Evolutionary conservation across 2,797 vertebrate genomes (phyloP).

Genomic region (Gobio occitaniae): DNA sequence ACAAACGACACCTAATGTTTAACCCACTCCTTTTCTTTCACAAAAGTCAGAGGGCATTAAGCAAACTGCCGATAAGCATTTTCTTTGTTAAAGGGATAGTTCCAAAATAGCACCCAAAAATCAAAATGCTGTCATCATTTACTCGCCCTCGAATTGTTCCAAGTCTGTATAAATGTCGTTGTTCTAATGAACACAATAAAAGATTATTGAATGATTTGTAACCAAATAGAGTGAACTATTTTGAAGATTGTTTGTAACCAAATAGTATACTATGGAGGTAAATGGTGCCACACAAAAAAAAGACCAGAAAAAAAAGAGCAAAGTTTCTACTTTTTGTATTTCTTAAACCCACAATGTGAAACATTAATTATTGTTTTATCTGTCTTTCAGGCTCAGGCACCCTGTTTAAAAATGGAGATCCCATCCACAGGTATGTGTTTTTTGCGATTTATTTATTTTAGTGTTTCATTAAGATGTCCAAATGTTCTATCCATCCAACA

Average conservation of each 20-base stretch:
- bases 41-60: not conserved
- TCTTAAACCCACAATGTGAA: not conserved
- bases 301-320: not conserved
- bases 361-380: not conserved
- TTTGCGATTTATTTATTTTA: not conserved
- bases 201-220: no score
- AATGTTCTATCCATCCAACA: no score
- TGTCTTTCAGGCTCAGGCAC: constrained; percentile 82
- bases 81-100: not conserved
- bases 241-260: no score
- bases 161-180: no score
- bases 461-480: not conserved
- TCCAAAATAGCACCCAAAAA: no score
- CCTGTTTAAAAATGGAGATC: constrained; percentile 86
- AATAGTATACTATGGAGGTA: no score
- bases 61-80: no score
- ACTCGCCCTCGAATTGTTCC: no score
- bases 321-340: not conserved
- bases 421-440: constrained; percentile 76
- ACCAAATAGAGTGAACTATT: no score
- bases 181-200: no score
- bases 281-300: no score
- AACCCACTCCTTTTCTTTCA: not conserved
- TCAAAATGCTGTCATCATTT: no score
- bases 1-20: not conserved